Base-by-base conservation (phyloP, 2,888 invertebrate genomes). In the Pelosia muscerda region DNA sequence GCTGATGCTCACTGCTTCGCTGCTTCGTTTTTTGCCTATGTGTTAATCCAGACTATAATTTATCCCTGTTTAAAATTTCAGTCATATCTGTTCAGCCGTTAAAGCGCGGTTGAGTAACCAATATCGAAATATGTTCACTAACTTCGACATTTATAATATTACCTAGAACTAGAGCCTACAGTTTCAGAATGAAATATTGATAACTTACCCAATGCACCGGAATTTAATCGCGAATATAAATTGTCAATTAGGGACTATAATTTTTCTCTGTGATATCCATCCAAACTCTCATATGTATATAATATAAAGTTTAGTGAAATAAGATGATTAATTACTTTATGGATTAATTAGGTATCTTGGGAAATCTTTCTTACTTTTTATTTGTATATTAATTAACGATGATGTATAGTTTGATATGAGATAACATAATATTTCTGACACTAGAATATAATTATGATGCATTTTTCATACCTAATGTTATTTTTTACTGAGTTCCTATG, bases 381-480 rank as follows among this genome's bases (percentile, higher is more conserved):
- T 19, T 49, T 3, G n/a, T 19, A 15, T 15, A 38, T 49, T 49
- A 49, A 49, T 49, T n/a, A n/a, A n/a, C 8, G n/a, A 49, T 49
- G 3, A 6, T 19, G 56, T 23, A 28, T 23, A 5, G 4, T 0
- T 26, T 15, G 34, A 57, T 34, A 10, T 25, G 49, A 10, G n/a
- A 34, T 59, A 59, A 55, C 55, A 57, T 63, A 65, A 58, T 60
- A 66, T 31, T 42, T 54, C 38, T 64, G 10, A 34, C 42, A 34
- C 25, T 22, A 57, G 22, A 22, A 59, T 28, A 53, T 65, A 65
- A 73, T 68, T 64, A 59, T 60, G 38, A 38, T 58, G 2, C 26
- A 65, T 75, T 56, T 10, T 58, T 62, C 38, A 68, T 72, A 68
- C 58, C 13, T n/a, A 53, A 70, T 22, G 31, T 10, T 66, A 69